Conservation (phyloP, 2,888 invertebrate species). For the Phasia obesa region DNA sequence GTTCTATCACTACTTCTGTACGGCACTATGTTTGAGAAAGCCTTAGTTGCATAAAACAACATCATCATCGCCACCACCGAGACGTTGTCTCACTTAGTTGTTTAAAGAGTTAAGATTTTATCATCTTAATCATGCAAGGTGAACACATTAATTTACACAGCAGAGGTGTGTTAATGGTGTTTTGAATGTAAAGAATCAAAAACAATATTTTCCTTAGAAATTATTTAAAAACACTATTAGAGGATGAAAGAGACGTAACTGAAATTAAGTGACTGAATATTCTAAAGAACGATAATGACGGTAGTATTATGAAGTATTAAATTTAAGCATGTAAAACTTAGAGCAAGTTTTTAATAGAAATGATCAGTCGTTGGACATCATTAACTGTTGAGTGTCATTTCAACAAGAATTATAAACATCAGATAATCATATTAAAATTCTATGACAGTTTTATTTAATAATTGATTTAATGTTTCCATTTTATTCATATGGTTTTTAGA, state of each 20-base stretch:
- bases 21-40: constrained; percentile 4
- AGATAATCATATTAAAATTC: constrained; percentile 50
- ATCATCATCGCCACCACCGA: neutral
- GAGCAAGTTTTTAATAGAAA: constrained; percentile 48
- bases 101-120: constrained; percentile 62
- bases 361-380: constrained; percentile 43
- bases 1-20: constrained; percentile 5
- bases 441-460: constrained; percentile 51
- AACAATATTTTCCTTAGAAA: constrained; percentile 66
- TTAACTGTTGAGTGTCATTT: constrained; percentile 47
- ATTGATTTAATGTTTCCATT: constrained; percentile 33
- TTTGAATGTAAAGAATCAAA: constrained; percentile 67
- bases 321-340: constrained; percentile 38
- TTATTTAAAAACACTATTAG: constrained; percentile 26
- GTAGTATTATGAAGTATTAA: constrained; percentile 53
- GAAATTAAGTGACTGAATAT: constrained; percentile 33
- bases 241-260: constrained; percentile 4
- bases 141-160: constrained; percentile 71
- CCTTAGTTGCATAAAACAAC: constrained; percentile 28
- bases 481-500: constrained; percentile 35
- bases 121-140: constrained; percentile 72
- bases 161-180: constrained; percentile 69
- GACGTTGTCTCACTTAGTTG: neutral
- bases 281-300: constrained; percentile 7
- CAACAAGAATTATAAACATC: constrained; percentile 57